phyloP scores from a whole-genome alignment of 2,797 vertebrate genomes.

The Malurus leucopterus region DNA sequence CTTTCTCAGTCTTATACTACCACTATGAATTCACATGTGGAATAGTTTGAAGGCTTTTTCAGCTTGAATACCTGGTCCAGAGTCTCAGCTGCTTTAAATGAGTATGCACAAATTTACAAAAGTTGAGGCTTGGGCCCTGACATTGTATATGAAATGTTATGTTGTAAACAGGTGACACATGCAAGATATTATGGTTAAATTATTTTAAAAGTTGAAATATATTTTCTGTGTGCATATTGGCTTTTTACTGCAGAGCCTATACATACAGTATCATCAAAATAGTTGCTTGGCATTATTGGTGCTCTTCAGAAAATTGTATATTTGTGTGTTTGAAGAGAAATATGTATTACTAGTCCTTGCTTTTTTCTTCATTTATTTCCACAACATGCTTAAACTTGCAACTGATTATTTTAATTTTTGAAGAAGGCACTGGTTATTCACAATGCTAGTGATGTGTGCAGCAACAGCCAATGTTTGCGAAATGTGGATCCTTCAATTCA shows the following conservation, averaged over 20 bases:
- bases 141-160: conserved; percentile 53
- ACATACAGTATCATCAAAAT: conserved; percentile 59
- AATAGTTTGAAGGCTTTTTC: conserved; percentile 56
- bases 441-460: conserved; percentile 62
- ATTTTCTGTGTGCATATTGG: conserved; percentile 76
- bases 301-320: conserved; percentile 66
- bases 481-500: conserved; percentile 60
- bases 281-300: conserved; percentile 64
- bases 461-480: conserved; percentile 54
- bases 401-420: conserved; percentile 44
- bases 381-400: conserved; percentile 60
- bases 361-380: conserved; percentile 59
- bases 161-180: conserved; percentile 66
- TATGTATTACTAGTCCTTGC: conserved; percentile 54
- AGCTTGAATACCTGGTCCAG: conserved; percentile 39
- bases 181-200: conserved; percentile 72
- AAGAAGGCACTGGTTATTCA: conserved; percentile 67
- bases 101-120: conserved; percentile 12
- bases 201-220: conserved; percentile 79
- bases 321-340: conserved; percentile 61
- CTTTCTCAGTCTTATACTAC: conserved; percentile 48
- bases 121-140: conserved; percentile 13
- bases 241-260: conserved; percentile 72
- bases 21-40: conserved; percentile 48
- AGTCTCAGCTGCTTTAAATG: conserved; percentile 27